A percentile compares a stretch with the other conserved stretches of the same genome.
Conservation (phyloP, 2,113 vertebrate genomes). For the Cavia porcellus region DNA sequence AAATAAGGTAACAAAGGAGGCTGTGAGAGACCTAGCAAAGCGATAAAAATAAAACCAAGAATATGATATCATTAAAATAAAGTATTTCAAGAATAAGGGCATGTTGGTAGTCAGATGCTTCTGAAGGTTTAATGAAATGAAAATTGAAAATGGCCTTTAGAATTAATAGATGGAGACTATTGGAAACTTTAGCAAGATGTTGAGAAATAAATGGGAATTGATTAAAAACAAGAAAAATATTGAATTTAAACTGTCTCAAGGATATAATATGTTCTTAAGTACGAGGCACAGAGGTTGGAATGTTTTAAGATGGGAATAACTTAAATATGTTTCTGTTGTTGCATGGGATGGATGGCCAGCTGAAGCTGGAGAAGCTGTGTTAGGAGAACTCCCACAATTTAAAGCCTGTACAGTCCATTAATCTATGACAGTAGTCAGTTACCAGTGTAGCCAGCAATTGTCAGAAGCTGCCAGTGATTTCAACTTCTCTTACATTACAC, state of each 20-base stretch:
- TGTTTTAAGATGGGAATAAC: background rate
- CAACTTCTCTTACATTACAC: no score
- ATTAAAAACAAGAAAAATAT: background rate
- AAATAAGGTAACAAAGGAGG: background rate
- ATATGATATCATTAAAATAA: no score
- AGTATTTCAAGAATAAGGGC: no score
- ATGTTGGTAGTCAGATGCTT: background rate
- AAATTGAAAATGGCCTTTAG: slow-evolving; percentile 9
- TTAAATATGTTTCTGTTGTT: background rate
- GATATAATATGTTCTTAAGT: background rate
- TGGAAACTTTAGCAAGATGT: background rate
- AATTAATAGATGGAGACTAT: background rate
- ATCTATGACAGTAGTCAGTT: no score
- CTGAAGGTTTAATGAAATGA: background rate
- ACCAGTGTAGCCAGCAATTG: no score
- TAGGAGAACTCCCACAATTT: no score
- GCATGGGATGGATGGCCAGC: no score
- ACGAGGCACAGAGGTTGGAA: background rate
- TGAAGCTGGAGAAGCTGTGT: no score
- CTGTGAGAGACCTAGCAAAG: no score
- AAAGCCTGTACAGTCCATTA: no score
- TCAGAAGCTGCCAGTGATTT: no score
- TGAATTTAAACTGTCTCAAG: slow-evolving; percentile 12
- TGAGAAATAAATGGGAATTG: background rate
- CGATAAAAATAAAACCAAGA: no score